These are phyloP conservation scores for Crossocerus cetratus DNA, from an alignment of 2,888 invertebrate genomes.

Conservation along the genomic window DNA sequence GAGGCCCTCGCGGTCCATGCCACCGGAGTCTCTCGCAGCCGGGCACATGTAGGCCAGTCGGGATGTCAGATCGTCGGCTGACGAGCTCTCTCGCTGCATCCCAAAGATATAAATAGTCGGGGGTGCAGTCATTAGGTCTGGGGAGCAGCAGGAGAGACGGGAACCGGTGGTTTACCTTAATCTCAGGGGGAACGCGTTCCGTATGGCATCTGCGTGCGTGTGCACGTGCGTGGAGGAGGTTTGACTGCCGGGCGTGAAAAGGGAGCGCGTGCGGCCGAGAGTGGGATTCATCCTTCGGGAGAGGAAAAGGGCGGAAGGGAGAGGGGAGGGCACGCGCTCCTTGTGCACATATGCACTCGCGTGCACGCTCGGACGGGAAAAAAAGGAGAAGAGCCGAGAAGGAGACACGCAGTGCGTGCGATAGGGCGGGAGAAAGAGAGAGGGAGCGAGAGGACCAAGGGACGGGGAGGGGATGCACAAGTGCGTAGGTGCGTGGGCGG, in stretches of 20 bases:
- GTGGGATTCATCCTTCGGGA: not conserved
- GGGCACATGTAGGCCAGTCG: not conserved
- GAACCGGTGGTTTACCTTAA: no score
- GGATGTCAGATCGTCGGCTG: no score
- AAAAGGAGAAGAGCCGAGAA: constrained; percentile 23
- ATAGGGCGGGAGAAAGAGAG: not conserved
- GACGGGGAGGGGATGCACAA: constrained; percentile 26
- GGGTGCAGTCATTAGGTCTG: no score
- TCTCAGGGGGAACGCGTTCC: no score
- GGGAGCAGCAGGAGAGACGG: no score
- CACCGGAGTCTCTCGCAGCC: not conserved
- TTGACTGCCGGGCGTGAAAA: not conserved
- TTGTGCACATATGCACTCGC: not conserved
- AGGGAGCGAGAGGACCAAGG: not conserved
- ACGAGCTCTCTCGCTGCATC: no score
- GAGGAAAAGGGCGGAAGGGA: constrained; percentile 3
- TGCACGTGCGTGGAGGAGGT: no score
- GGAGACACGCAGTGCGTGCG: no score
- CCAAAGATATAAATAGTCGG: no score
- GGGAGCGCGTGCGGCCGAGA: constrained; percentile 16
- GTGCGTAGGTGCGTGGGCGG: constrained; percentile 64
- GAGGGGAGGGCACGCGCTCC: constrained; percentile 10
- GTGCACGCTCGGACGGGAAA: constrained; percentile 4
- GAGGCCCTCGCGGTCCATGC: no score
- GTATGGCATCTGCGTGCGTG: no score